These are phyloP conservation scores for Ferdinandea cuprea DNA, from an alignment of 2,888 invertebrate genomes.

Conservation along the genomic window DNA sequence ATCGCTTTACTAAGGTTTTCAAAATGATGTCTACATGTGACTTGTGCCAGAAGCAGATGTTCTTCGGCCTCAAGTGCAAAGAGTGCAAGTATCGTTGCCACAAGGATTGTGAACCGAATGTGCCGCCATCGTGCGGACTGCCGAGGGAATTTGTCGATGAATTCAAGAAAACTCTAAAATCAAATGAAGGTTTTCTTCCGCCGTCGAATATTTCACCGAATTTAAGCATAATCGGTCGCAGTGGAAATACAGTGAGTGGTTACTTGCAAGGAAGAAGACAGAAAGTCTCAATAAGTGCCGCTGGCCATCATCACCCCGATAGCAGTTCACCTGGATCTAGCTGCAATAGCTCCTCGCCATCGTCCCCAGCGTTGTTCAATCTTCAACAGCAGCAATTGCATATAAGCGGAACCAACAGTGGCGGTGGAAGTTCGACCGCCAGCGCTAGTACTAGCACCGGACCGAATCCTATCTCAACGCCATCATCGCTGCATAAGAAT, in stretches of 20 bases:
- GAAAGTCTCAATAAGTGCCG: slow-evolving; percentile 74
- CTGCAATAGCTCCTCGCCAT: slow-evolving; percentile 98
- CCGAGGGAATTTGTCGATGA: slow-evolving; percentile 93
- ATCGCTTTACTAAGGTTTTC: slow-evolving; percentile 94
- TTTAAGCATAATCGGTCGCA: slow-evolving; percentile 78
- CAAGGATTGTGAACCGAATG: slow-evolving; percentile 94
- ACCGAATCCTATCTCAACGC: slow-evolving; percentile 78
- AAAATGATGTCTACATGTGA: slow-evolving; percentile 95
- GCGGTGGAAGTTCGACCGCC: slow-evolving; percentile 76
- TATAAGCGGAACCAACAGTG: slow-evolving; percentile 74
- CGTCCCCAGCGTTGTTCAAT: slow-evolving; percentile 91
- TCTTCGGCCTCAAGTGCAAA: slow-evolving; percentile 94
- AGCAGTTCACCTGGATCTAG: slow-evolving; percentile 97
- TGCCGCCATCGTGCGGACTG: slow-evolving; percentile 95
- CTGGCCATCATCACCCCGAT: slow-evolving; percentile 85
- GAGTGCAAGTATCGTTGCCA: slow-evolving; percentile 93
- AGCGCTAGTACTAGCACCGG: slow-evolving; percentile 68
- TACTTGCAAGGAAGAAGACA: slow-evolving; percentile 73
- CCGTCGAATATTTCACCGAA: slow-evolving; percentile 81
- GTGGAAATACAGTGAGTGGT: slow-evolving; percentile 63
- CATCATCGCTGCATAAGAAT: slow-evolving; percentile 80
- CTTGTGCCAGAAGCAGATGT: slow-evolving; percentile 94
- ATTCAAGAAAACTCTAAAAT: slow-evolving; percentile 89
- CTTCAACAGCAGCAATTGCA: slow-evolving; percentile 82
- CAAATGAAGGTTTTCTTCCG: slow-evolving; percentile 82